A percentile compares a stretch with the other conserved stretches of the same genome.
Conservation (phyloP, 2,888 invertebrate genomes). For the Chirona hameri region DNA sequence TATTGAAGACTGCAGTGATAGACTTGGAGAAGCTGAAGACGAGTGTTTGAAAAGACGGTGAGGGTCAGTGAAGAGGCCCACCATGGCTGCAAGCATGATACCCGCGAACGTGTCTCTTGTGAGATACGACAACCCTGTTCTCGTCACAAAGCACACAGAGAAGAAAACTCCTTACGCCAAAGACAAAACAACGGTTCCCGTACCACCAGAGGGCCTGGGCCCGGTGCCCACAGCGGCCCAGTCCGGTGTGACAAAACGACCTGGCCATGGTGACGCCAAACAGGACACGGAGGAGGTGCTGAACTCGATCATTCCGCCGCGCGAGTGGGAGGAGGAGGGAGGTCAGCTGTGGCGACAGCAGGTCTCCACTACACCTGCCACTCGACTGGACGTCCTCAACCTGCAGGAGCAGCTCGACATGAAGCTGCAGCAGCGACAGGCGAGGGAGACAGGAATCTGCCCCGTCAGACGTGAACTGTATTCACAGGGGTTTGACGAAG, state of each 20-base stretch:
- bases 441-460: constrained; percentile 94
- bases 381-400: constrained; percentile 90
- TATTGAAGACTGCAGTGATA: too few species aligned
- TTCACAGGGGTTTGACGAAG: constrained; percentile 90
- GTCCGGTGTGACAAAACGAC: constrained; percentile 45
- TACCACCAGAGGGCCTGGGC: background rate
- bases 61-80: background rate
- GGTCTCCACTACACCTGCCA: constrained; percentile 94
- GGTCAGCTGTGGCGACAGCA: constrained; percentile 87
- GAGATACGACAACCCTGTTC: constrained; percentile 85
- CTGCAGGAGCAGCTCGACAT: constrained; percentile 94
- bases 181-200: background rate
- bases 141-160: constrained; percentile 55
- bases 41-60: too few species aligned
- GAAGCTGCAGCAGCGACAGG: constrained; percentile 82
- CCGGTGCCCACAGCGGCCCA: constrained; percentile 29
- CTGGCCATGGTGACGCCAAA: constrained; percentile 40
- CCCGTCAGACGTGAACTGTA: constrained; percentile 89
- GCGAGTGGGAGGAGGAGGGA: constrained; percentile 92
- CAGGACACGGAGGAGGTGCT: constrained; percentile 86
- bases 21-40: too few species aligned
- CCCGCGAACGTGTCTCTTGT: constrained; percentile 61
- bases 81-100: constrained; percentile 31
- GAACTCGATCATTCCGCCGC: constrained; percentile 87
- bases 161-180: background rate